Base-by-base conservation (phyloP, 2,888 invertebrate species). In the Nomada flava region DNA sequence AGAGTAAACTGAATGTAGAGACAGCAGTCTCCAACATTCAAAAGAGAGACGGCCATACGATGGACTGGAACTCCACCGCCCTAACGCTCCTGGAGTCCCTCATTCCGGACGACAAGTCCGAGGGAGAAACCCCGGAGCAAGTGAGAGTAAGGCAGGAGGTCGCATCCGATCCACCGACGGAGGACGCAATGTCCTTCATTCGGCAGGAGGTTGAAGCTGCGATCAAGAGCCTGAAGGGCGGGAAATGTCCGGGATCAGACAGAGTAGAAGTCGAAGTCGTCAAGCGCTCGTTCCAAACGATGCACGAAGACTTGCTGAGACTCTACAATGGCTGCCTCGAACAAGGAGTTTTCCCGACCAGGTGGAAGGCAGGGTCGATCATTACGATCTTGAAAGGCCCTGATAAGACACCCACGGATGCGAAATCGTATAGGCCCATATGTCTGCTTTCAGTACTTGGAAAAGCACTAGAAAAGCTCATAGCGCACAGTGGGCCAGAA, bases 351-450 rank as follows among this genome's bases (percentile, higher is more conserved):
- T 68, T 75, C 23, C 75, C 68, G 7, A 5, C 13, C 0, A 3
- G 13, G 23, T 75, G 75, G 68, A 75, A 75, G 18, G 11, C n/a
- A 10, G 75, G 68, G 0, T 13, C 9, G 1, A 59, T 75, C 11
- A n/a, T 26, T n/a, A 42, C 44, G 36, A 44, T 57, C 0, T 47
- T 55, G 13, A 57, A 76, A 57, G 57, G 69, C 1, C 36, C 18
- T 0, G 64, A 55, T 23, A 76, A 57, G 13, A 50, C 26, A 15
- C 2, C 4, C 4, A n/a, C 5, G 2, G 13, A 55, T 0, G 7
- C 50, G 1, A 70, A 57, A 18, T 76, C 76, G 10, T 76, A 76
- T 26, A n/a, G 76, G 7, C 70, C 76, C 1, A 70, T 76, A 5
- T 76, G 69, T 5, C 57, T 69, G 5, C 50, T 76, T 0, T 44